phyloP scores from a whole-genome alignment of 1,140 invertebrate species.

The Drosophila gunungcola region DNA sequence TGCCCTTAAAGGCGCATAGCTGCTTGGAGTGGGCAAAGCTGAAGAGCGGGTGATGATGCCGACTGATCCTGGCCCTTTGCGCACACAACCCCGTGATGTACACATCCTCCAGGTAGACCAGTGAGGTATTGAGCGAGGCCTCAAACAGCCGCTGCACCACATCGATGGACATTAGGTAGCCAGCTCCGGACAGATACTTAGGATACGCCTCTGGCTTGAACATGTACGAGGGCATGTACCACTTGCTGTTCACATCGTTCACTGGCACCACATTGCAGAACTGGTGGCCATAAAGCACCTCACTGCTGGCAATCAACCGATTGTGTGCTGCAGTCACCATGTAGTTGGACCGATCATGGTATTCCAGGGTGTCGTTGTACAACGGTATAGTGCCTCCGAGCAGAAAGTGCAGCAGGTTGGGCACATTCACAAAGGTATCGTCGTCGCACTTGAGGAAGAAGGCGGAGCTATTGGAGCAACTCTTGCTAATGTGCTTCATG shows the following conservation, averaged over 20 bases:
- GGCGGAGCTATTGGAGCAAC: slow-evolving; percentile 87
- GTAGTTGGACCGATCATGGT: slow-evolving; percentile 59
- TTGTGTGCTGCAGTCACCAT: slow-evolving; percentile 50
- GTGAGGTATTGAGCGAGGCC: slow-evolving; percentile 88
- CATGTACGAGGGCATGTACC: slow-evolving; percentile 93
- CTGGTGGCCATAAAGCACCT: slow-evolving; percentile 89
- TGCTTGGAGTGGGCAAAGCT: slow-evolving; percentile 60
- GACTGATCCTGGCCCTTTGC: slow-evolving; percentile 54
- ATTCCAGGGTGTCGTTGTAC: slow-evolving; percentile 79
- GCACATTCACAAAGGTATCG: slow-evolving; percentile 93
- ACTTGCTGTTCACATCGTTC: slow-evolving; percentile 90
- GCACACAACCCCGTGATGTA: slow-evolving; percentile 90
- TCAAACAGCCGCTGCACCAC: slow-evolving; percentile 89
- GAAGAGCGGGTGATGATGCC: slow-evolving; percentile 72
- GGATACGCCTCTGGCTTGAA: slow-evolving; percentile 90
- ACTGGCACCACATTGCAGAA: slow-evolving; percentile 91
- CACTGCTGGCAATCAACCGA: slow-evolving; percentile 73
- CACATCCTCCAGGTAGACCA: slow-evolving; percentile 94
- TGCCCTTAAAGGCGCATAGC: slow-evolving; percentile 73
- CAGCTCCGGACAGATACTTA: slow-evolving; percentile 93
- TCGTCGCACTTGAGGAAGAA: slow-evolving; percentile 94
- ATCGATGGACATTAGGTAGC: slow-evolving; percentile 91
- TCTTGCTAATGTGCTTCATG: slow-evolving; percentile 91
- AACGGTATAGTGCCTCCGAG: slow-evolving; percentile 82
- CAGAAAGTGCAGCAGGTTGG: slow-evolving; percentile 86